phyloP scores from a whole-genome alignment of 1,140 invertebrate species.

The Drosophila oshimai region DNA sequence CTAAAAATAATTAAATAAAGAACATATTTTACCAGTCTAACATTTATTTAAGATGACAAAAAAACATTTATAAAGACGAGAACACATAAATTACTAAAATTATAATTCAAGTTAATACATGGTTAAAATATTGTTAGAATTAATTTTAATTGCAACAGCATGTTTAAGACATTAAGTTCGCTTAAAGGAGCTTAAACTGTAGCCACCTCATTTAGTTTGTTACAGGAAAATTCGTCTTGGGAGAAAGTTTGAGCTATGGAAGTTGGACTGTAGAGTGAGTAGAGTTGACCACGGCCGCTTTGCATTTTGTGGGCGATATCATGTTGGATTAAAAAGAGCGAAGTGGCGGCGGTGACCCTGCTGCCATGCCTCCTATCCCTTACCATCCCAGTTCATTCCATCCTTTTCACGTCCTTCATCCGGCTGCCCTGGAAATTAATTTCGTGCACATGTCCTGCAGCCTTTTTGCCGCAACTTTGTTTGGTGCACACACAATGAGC shows the following conservation, averaged over 20 bases:
- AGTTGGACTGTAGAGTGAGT: not conserved
- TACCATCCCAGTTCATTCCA: too few species aligned
- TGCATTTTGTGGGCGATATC: constrained; percentile 75
- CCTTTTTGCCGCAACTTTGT: constrained; percentile 59
- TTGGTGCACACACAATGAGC: constrained; percentile 10
- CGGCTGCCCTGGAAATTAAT: constrained; percentile 63
- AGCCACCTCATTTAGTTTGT: too few species aligned
- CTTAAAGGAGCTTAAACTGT: not conserved
- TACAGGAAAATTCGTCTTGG: too few species aligned
- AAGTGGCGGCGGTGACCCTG: not conserved
- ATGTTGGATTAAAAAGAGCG: constrained; percentile 74
- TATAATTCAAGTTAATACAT: too few species aligned
- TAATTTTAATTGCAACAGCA: too few species aligned
- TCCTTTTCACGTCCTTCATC: constrained; percentile 35
- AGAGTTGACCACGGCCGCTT: constrained; percentile 39
- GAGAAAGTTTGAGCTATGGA: not conserved
- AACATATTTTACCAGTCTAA: too few species aligned
- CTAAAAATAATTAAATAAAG: too few species aligned
- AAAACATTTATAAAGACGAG: too few species aligned
- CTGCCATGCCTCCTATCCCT: not conserved
- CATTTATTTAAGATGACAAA: too few species aligned
- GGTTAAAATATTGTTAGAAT: too few species aligned
- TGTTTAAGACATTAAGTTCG: too few species aligned
- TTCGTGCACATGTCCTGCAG: constrained; percentile 76
- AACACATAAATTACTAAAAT: too few species aligned